phyloP scores from a whole-genome alignment of 2,888 invertebrate species.

The Cephalotes varians region DNA sequence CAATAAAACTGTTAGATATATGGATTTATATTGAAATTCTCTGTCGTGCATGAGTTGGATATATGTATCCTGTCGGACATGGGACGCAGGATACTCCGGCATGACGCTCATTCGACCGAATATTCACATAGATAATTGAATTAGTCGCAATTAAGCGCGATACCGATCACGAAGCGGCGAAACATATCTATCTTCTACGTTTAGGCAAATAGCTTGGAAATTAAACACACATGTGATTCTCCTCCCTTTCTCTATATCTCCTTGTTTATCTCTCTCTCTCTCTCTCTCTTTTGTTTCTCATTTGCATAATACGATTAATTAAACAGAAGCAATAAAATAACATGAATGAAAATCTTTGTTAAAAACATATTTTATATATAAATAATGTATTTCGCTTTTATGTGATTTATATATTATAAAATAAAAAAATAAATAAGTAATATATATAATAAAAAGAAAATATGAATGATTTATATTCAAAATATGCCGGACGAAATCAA shows the following conservation, averaged over 20 bases:
- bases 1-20: not conserved
- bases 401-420: not conserved
- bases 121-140: constrained; percentile 60
- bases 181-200: constrained; percentile 57
- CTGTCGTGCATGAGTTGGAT: not conserved
- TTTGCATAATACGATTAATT: not conserved
- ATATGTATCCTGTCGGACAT: not conserved
- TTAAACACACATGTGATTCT: constrained; percentile 39
- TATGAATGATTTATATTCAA: not conserved
- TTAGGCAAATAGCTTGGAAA: constrained; percentile 63
- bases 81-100: constrained; percentile 15
- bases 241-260: not conserved
- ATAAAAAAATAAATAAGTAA: not conserved
- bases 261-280: not conserved
- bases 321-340: not conserved
- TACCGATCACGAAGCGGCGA: constrained; percentile 55
- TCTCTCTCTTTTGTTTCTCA: not conserved
- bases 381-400: not conserved
- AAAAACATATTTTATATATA: not conserved
- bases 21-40: constrained; percentile 6
- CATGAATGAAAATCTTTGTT: not conserved
- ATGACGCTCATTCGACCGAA: constrained; percentile 39
- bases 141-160: constrained; percentile 63
- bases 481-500: not conserved
- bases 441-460: not conserved